Conservation (phyloP, 2,113 vertebrate species). For the Candoia aspera region DNA sequence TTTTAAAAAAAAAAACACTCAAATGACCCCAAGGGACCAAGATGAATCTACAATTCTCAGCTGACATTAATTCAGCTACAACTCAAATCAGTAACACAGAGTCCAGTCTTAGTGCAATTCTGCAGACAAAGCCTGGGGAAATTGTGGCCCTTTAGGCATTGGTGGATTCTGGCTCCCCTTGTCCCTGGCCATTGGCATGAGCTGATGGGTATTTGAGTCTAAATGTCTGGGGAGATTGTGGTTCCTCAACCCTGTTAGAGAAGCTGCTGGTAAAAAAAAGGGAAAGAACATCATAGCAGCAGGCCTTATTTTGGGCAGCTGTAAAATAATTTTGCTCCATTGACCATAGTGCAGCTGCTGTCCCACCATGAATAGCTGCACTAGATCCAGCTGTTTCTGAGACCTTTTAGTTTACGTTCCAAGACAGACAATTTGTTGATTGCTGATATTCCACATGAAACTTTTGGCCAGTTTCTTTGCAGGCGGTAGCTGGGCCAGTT, state of each 20-base stretch:
- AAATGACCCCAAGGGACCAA: background rate
- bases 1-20: background rate
- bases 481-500: background rate
- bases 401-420: background rate
- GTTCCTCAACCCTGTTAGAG: background rate
- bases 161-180: background rate
- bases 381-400: background rate
- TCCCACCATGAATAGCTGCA: background rate
- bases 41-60: background rate
- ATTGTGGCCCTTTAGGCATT: background rate
- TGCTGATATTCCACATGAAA: background rate
- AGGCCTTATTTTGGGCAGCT: background rate
- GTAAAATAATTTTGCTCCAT: background rate
- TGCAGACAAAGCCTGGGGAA: background rate
- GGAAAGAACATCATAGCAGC: rapidly evolving
- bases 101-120: background rate
- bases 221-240: background rate
- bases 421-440: background rate
- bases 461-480: background rate
- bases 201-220: background rate
- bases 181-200: background rate
- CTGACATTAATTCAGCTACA: constrained; percentile 1
- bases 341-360: background rate
- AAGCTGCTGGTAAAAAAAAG: background rate
- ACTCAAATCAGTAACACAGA: background rate